These are phyloP conservation scores for Enteromius anoplus DNA, from an alignment of 2,797 vertebrate species.

Conservation along the genomic window DNA sequence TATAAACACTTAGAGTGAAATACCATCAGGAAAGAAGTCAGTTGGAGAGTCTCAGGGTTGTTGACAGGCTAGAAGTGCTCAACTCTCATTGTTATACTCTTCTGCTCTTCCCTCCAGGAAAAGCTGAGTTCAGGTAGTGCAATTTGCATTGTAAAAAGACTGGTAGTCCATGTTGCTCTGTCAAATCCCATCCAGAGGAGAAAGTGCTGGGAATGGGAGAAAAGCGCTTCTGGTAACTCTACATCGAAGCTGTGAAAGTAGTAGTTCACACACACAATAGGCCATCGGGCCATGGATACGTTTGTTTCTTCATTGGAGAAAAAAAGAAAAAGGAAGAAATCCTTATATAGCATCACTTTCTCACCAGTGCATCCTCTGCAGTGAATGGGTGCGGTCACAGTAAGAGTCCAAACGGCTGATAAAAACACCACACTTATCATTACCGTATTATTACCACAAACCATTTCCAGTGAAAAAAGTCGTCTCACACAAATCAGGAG, in stretches of 20 bases:
- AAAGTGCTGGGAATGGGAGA: neutral
- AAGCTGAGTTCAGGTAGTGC: neutral
- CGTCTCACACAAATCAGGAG: neutral
- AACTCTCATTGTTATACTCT: neutral
- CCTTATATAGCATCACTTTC: neutral
- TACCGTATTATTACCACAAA: neutral
- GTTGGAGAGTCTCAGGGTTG: conserved; percentile 21
- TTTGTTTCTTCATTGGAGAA: neutral
- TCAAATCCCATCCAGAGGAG: neutral
- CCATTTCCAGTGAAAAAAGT: neutral
- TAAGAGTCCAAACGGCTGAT: neutral
- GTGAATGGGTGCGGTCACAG: neutral
- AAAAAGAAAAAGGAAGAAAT: neutral
- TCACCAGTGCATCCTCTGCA: neutral
- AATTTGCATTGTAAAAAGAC: conserved; percentile 2
- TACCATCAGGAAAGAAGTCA: conserved; percentile 22
- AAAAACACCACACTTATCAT: neutral
- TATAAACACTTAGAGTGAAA: conserved; percentile 27
- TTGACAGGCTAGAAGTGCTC: conserved; percentile 10
- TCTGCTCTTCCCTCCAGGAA: neutral
- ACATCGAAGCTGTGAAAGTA: neutral
- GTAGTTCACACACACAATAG: neutral
- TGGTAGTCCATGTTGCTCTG: neutral
- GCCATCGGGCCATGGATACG: neutral
- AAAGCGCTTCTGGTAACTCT: neutral